Percentiles rank a stretch among this genome's conserved stretches.
These are phyloP conservation scores for Tetraneura akinire DNA, from an alignment of 1,140 invertebrate genomes.

Conservation along the genomic window DNA sequence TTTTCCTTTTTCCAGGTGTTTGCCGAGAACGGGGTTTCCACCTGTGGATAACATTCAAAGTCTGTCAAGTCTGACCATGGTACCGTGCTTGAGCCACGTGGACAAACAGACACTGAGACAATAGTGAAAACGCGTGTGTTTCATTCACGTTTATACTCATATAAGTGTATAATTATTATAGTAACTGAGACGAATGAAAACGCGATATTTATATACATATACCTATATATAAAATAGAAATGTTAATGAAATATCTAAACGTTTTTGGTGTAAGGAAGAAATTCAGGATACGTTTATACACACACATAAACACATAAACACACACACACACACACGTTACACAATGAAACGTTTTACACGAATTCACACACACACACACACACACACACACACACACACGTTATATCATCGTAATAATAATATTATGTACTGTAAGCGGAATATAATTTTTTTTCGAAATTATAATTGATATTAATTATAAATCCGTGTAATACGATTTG, in stretches of 20 bases:
- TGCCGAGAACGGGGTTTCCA: slow-evolving; percentile 54
- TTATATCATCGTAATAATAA: no score
- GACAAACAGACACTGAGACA: slow-evolving; percentile 47
- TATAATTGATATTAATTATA: no score
- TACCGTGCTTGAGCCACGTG: slow-evolving; percentile 54
- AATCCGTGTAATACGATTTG: no score
- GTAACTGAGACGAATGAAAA: not conserved
- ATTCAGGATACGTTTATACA: no score
- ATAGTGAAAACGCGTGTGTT: not conserved
- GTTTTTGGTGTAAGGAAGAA: no score
- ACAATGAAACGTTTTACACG: no score
- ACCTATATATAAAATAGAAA: not conserved
- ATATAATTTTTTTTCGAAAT: no score
- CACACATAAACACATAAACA: no score
- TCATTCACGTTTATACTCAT: not conserved
- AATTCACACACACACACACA: not conserved
- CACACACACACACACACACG: not conserved
- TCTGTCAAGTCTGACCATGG: slow-evolving; percentile 54
- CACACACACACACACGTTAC: not conserved
- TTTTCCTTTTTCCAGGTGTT: slow-evolving; percentile 48
- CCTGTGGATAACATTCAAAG: slow-evolving; percentile 54
- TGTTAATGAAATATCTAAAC: no score
- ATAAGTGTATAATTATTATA: not conserved
- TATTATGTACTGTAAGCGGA: no score
- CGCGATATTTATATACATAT: not conserved